Conservation (phyloP, 35 echinoderm and acorn worm species). For the Ptychodera flava region DNA sequence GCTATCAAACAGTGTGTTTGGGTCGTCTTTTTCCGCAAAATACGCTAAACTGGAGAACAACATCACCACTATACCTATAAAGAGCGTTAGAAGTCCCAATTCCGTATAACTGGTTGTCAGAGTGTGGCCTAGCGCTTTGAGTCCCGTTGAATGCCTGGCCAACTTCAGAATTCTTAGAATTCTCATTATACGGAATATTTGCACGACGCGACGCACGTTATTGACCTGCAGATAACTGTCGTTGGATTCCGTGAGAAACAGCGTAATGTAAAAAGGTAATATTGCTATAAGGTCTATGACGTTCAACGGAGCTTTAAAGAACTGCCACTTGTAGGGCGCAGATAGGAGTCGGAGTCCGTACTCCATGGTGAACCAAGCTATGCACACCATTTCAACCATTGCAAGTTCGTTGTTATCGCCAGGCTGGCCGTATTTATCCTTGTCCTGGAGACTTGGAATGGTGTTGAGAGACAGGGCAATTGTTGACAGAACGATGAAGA, state of each 20-base stretch:
- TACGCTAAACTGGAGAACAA: constrained; percentile 95
- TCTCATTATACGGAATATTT: constrained; percentile 94
- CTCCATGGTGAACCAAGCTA: constrained; percentile 97
- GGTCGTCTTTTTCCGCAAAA: constrained; percentile 84
- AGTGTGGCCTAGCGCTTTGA: constrained; percentile 80
- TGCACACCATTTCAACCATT: constrained; percentile 79
- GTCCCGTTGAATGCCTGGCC: constrained; percentile 86
- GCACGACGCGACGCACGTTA: constrained; percentile 82
- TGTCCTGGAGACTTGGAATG: constrained; percentile 45
- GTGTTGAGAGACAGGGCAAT: constrained; percentile 94
- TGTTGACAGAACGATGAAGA: constrained; percentile 90
- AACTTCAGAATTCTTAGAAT: constrained; percentile 95
- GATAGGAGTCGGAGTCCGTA: constrained; percentile 77
- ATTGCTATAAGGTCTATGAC: constrained; percentile 96
- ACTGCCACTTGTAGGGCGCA: constrained; percentile 99
- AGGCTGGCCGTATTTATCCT: constrained; percentile 15
- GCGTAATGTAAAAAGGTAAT: constrained; percentile 86
- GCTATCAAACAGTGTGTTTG: constrained; percentile 54
- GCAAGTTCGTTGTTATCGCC: constrained; percentile 58
- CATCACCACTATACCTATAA: constrained; percentile 94
- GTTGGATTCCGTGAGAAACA: constrained; percentile 69
- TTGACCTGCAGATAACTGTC: constrained; percentile 89
- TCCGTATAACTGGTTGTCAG: constrained; percentile 86
- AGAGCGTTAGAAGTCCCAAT: constrained; percentile 77
- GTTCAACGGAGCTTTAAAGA: constrained; percentile 88